These are phyloP conservation scores for Chrysomela aeneicollis DNA, from an alignment of 2,888 invertebrate genomes.

Conservation along the genomic window DNA sequence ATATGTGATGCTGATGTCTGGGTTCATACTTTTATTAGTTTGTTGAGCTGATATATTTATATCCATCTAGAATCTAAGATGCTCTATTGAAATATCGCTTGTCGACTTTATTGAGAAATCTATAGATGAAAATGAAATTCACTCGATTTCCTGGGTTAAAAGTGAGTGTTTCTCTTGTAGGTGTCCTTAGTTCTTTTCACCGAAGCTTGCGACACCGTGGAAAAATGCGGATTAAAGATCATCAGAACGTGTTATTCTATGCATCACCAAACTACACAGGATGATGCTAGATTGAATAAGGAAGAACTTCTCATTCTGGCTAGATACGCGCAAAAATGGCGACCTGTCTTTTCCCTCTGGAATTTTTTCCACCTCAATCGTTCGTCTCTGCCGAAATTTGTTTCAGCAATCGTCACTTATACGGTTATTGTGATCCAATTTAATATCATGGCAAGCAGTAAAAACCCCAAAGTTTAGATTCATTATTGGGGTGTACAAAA, in stretches of 20 bases:
- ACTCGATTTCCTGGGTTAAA: too few species aligned
- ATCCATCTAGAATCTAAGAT: too few species aligned
- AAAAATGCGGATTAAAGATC: conserved; percentile 25
- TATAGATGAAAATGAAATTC: too few species aligned
- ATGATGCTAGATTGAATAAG: conserved; percentile 21
- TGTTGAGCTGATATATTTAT: too few species aligned
- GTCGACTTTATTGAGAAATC: too few species aligned
- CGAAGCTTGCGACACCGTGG: conserved; percentile 31
- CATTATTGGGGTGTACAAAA: too few species aligned
- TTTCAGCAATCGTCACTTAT: conserved; percentile 27
- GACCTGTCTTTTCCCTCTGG: conserved; percentile 30
- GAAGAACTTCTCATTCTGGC: conserved; percentile 25
- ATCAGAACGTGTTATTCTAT: conserved; percentile 27
- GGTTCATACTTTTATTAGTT: too few species aligned
- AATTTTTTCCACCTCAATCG: conserved; percentile 33
- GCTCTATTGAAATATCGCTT: too few species aligned
- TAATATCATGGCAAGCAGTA: conserved; percentile 14
- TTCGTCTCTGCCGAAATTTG: conserved; percentile 19
- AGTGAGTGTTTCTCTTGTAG: conserved; percentile 21
- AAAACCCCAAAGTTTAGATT: too few species aligned
- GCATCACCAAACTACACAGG: conserved; percentile 15
- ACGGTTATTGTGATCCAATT: conserved; percentile 33
- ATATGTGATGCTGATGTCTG: too few species aligned
- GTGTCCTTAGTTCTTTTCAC: conserved; percentile 21
- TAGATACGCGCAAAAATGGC: conserved; percentile 29